Evolutionary conservation across 2,113 vertebrate genomes (phyloP).

Genomic region (Xiphophorus hellerii): DNA sequence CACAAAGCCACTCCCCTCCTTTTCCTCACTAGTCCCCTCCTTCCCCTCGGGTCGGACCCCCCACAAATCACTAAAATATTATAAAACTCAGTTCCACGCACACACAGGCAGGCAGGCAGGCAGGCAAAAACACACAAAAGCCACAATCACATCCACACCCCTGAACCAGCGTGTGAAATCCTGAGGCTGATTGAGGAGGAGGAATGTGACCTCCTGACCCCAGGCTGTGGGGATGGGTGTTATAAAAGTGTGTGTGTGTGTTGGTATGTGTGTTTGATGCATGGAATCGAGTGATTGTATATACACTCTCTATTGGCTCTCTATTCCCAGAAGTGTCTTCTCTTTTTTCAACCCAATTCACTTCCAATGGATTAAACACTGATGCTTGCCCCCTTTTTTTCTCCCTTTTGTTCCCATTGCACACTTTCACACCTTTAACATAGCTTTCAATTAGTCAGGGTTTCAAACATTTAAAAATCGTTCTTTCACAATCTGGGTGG

Average conservation of each 20-base stretch:
- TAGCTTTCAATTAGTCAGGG: conserved; percentile 1
- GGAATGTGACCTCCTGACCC: conserved; percentile 76
- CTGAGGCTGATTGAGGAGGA: conserved; percentile 76
- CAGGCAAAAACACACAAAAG: conserved; percentile 30
- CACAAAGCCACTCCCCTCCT: conserved; percentile 3
- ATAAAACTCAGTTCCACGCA: conserved; percentile 38
- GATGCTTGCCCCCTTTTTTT: neutral
- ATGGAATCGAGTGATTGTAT: conserved; percentile 57
- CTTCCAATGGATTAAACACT: conserved; percentile 36
- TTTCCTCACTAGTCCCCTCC: conserved; percentile 29
- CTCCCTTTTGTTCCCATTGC: neutral
- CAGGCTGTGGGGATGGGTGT: conserved; percentile 64
- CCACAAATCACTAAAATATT: conserved; percentile 68
- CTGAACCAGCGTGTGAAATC: conserved; percentile 74
- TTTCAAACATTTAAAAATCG: neutral
- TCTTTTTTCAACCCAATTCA: conserved; percentile 46
- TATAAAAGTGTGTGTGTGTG: conserved; percentile 45
- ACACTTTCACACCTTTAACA: conserved; percentile 11
- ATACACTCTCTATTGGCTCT: conserved; percentile 56
- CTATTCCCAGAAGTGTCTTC: conserved; percentile 46
- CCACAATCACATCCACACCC: conserved; percentile 42
- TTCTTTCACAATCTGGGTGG: conserved; percentile 23
- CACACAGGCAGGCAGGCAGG: conserved; percentile 2
- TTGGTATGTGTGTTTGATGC: conserved; percentile 44
- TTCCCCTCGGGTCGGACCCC: conserved; percentile 53